Percentiles rank a stretch among this genome's conserved stretches.
phyloP scores from a whole-genome alignment of 2,888 invertebrate species.

The Papilio protenor region DNA sequence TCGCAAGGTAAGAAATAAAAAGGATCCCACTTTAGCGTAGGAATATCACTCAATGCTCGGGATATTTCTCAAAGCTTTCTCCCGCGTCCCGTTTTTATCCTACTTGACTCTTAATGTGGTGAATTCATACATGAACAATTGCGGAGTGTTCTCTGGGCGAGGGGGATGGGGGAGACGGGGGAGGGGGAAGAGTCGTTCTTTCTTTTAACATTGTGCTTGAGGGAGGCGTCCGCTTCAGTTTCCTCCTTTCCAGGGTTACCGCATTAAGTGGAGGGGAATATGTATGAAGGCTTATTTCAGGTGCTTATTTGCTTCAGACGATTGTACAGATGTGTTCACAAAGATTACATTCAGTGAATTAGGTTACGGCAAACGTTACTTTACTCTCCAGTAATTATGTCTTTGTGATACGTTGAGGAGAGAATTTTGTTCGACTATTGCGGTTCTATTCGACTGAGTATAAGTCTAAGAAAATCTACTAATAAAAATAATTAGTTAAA shows the following conservation, averaged over 20 bases:
- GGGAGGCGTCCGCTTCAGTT: conserved; percentile 54
- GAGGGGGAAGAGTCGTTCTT: conserved; percentile 53
- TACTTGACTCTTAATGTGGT: conserved; percentile 88
- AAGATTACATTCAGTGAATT: conserved; percentile 17
- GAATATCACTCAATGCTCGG: conserved; percentile 75
- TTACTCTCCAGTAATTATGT: background rate
- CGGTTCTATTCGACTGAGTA: too few relatives aligned
- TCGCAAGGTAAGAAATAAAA: conserved; percentile 55
- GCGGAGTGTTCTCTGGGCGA: conserved; percentile 65
- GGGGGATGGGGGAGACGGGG: conserved; percentile 50
- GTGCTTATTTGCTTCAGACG: conserved; percentile 30
- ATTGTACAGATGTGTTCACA: conserved; percentile 23
- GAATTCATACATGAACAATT: conserved; percentile 89
- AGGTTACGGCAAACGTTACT: background rate
- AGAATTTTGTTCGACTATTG: too few relatives aligned
- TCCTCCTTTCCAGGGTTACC: conserved; percentile 43
- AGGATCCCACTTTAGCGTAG: conserved; percentile 57
- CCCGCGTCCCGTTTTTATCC: conserved; percentile 82
- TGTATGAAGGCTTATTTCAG: conserved; percentile 41
- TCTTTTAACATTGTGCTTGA: conserved; percentile 66
- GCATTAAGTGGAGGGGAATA: conserved; percentile 36
- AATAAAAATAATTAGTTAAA: too few relatives aligned
- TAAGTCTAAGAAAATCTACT: too few relatives aligned
- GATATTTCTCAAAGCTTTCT: conserved; percentile 80
- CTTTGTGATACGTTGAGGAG: background rate